Evolutionary conservation across 2,888 invertebrate species (phyloP), one percentile per base, ranked within the genome.

Genomic region (Thyatira batis): DNA sequence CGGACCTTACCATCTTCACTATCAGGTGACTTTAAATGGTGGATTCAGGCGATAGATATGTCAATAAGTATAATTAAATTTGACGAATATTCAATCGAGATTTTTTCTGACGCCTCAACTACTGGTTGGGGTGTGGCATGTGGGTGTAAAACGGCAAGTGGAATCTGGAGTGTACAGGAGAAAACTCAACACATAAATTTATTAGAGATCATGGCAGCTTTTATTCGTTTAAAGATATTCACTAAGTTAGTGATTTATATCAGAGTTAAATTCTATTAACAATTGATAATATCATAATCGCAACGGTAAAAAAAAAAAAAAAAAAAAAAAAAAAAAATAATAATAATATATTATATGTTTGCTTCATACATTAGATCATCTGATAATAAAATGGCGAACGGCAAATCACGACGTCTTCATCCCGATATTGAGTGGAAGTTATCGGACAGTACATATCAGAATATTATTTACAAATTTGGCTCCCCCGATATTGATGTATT

Each of bases 341-440:
- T n/a, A n/a, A n/a, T n/a, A n/a, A n/a, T n/a, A n/a, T n/a, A 63
- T 2, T 49, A 45, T 48, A 21, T 64, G 3, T 57, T 52, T 54
- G 64, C 60, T n/a, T n/a, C n/a, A n/a, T n/a, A n/a, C n/a, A 63
- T 66, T n/a, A 55, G 55, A 13, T 56, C 59, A 2, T 23, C n/a
- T 13, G 62, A 66, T 10, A 66, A 63, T 53, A 30, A 10, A 13
- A 49, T 52, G 8, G 60, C 63, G 8, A 60, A 61, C 30, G n/a
- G n/a, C 3, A 57, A 62, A 45, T 63, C 61, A n/a, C 13, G 61
- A 10, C 28, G 30, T 2, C 33, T 8, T 9, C 50, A 46, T 21
- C 20, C 39, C 10, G 58, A 60, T 21, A 55, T 30, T 27, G 57
- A 57, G 45, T 55, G 54, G 52, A 53, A 56, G 21, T 20, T 60